A percentile compares a stretch with the other conserved stretches of the same genome.
Evolutionary conservation across 2,113 vertebrate genomes (phyloP).

Genomic region (Lepidothrix coronata): DNA sequence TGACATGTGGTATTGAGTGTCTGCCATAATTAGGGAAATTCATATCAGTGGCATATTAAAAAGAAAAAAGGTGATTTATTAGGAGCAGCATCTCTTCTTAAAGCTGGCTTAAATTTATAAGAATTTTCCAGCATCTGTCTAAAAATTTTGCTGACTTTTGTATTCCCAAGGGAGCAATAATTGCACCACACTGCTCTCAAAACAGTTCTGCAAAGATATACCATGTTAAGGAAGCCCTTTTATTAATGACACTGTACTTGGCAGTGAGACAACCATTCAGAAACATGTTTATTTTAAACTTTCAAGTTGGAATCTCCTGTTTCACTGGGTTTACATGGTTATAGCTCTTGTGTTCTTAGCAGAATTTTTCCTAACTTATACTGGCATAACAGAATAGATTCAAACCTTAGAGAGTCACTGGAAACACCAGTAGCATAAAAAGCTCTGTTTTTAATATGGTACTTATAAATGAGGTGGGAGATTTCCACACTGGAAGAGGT

Average conservation of each 20-base stretch:
- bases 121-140: not conserved
- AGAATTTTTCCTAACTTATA: not conserved
- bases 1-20: not conserved
- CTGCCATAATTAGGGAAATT: constrained; percentile 2
- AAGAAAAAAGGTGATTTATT: not conserved
- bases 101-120: constrained; percentile 19
- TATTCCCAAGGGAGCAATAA: not conserved
- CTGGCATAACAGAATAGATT: not conserved
- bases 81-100: not conserved
- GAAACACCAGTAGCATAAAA: not conserved
- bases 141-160: not conserved
- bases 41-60: not conserved
- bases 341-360: not conserved
- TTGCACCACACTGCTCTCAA: not conserved
- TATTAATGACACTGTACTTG: not conserved
- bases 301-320: not conserved
- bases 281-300: constrained; percentile 28
- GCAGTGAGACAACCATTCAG: not conserved
- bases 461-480: constrained; percentile 16
- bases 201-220: not conserved
- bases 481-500: not conserved
- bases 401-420: not conserved
- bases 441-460: not conserved
- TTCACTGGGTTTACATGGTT: not conserved
- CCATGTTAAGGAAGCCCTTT: not conserved